These are phyloP conservation scores for Dicerorhinus sumatrensis DNA, from an alignment of 2,113 vertebrate genomes.

Conservation along the genomic window DNA sequence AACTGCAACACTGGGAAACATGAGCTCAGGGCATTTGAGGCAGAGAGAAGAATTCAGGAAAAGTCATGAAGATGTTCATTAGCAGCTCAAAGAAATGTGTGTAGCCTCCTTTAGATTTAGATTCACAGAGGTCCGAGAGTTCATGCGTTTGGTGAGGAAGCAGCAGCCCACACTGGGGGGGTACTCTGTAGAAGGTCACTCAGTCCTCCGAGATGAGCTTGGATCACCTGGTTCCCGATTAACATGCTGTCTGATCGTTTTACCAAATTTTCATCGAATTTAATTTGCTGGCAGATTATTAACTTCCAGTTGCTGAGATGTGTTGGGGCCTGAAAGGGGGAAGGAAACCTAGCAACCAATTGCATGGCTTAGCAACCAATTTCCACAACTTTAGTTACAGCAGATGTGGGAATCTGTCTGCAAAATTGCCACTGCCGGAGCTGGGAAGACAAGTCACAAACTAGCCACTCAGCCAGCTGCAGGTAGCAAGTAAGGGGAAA, in stretches of 20 bases:
- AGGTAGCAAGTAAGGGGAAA: not conserved
- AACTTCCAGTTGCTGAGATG: constrained; percentile 79
- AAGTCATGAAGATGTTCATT: constrained; percentile 9
- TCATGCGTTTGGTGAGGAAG: not conserved
- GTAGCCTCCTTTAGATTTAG: not conserved
- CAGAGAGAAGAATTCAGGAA: not conserved
- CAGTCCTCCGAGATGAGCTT: not conserved
- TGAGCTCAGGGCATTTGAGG: not conserved
- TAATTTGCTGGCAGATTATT: constrained; percentile 81
- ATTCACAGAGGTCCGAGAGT: not conserved
- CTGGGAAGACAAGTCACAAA: constrained; percentile 4
- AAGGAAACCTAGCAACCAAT: constrained; percentile 81
- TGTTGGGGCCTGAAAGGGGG: not conserved
- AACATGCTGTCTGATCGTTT: constrained; percentile 65
- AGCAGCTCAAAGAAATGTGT: constrained; percentile 11
- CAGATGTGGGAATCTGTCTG: constrained; percentile 79
- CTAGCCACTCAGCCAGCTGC: not conserved
- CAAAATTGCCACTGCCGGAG: constrained; percentile 65
- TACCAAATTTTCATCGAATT: constrained; percentile 67
- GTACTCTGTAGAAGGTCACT: not conserved
- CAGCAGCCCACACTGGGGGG: not conserved
- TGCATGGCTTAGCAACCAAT: constrained; percentile 81
- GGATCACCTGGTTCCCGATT: not conserved
- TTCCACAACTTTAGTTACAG: constrained; percentile 75
- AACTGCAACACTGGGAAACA: not conserved